These are phyloP conservation scores for Folsomia candida DNA, from an alignment of 2,888 invertebrate species.

Conservation along the genomic window DNA sequence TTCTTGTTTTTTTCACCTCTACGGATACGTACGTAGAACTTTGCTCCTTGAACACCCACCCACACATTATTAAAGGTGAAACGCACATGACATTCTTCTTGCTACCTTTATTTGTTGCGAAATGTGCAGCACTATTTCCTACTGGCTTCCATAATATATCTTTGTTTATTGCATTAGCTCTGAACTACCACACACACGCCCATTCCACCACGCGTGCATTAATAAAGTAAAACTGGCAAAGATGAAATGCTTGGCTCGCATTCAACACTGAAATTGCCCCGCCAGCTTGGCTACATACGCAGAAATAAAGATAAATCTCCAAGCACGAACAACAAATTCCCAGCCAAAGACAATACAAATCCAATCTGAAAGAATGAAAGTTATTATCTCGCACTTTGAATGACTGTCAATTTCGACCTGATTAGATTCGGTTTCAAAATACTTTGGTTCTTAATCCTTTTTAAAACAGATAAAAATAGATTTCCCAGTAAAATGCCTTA, in stretches of 20 bases:
- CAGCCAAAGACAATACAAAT: slow-evolving; percentile 1
- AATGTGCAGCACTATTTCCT: too few relatives aligned
- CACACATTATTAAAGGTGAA: too few relatives aligned
- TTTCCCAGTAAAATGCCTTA: neutral
- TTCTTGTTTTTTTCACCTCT: too few relatives aligned
- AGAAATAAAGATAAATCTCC: slow-evolving; percentile 8
- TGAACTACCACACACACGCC: neutral
- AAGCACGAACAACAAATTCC: neutral
- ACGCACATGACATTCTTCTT: too few relatives aligned
- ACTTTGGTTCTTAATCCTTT: neutral
- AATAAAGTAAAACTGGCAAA: neutral
- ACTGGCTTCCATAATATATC: neutral
- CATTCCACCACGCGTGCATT: neutral
- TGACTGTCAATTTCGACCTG: neutral
- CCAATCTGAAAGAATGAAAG: slow-evolving; percentile 20
- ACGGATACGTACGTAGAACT: too few relatives aligned
- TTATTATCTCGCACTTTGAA: neutral
- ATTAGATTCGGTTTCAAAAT: neutral
- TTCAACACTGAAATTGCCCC: slow-evolving; percentile 32
- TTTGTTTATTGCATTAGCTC: neutral
- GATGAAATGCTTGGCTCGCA: slow-evolving; percentile 40
- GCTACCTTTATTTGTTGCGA: too few relatives aligned
- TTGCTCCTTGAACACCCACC: too few relatives aligned
- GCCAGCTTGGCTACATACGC: neutral
- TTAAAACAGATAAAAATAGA: neutral